Base-by-base conservation (phyloP, 2,113 vertebrate genomes). In the Cardinalis cardinalis region DNA sequence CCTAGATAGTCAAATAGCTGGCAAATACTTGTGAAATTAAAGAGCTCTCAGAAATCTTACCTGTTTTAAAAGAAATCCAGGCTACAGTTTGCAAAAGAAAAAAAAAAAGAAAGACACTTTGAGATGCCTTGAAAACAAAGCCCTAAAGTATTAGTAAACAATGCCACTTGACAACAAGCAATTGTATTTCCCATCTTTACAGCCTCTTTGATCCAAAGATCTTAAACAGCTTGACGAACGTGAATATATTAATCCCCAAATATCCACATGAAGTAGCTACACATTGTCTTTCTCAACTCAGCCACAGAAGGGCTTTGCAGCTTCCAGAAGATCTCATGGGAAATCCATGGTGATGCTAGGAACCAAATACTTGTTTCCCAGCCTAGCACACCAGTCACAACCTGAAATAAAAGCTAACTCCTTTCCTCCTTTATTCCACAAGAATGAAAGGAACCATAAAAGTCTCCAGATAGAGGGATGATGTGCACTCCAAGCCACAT, bases 1-100 rank as follows among this genome's bases (percentile, higher is more conserved):
- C 52, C 60, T 80, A 61, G 12, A 64, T 56, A 25, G 51, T 90
- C 44, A 75, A 55, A 61, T 18, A 90, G 21, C 49, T 32, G 38
- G 32, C 32, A 87, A 34, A 20, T 6, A 52, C 14, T 83, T 36
- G 73, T 26, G 78, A 76, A 89, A 43, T 66, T 64, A 92, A 94
- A 92, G 87, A 87, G 74, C 74, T 84, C 74, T 90, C 73, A 55
- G 77, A 95, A 89, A 89, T 75, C 94, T 95, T 90, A 92, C 77
- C 81, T 79, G 73, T 94, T 96, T 96, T 94, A 82, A 94, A 96
- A 95, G 90, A 95, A 91, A 95, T 92, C 91, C 92, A 92, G 72
- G 93, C 94, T 94, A 91, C 60, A 86, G 83, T 91, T 88, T 95
- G 90, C 88, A 91, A 91, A 95, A 91, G 64, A 85, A 83, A 82